Base-by-base conservation (phyloP, 2,888 invertebrate genomes). In the Julus scanicus region DNA sequence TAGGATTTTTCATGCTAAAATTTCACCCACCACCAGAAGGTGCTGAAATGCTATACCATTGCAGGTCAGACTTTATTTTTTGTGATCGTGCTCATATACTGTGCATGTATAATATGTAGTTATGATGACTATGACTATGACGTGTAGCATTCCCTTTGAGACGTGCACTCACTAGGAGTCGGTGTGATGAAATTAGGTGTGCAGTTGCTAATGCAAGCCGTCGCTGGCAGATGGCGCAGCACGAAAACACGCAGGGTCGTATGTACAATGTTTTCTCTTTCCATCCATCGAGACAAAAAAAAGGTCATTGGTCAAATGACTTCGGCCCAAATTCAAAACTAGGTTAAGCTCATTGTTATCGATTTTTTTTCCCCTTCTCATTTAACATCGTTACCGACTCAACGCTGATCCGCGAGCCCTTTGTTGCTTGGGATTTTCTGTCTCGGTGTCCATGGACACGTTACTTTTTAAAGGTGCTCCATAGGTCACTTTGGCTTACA, bases 301-400 rank as follows among this genome's bases (percentile, higher is more conserved):
- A 11, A 17, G 57, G 57, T 63, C 57, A 63, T 63, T 63, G 57
- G 57, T 63, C 57, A 63, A 63, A 63, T 63, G 57, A n/a, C 57
- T n/a, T 6, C 57, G 57, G 57, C 57, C 57, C 44, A n/a, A 63
- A 63, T 63, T 63, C 57, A 63, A 63, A 63, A 63, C 57, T 63
- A n/a, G 57, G 57, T 63, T 63, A 63, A 63, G 57, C 57, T 63
- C 57, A 63, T 63, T 63, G 57, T 5, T 63, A 63, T 63, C 57
- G 57, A 63, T 63, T 63, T 63, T 63, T 44, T 44, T n/a, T 2
- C n/a, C 57, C n/a, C n/a, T 63, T 63, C n/a, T 6, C 8, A 44
- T 44, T 44, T 44, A 44, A 63, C n/a, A n/a, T 63, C 57, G n/a
- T n/a, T n/a, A n/a, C n/a, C 17, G 57, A 63, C 17, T 17, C 57